These are phyloP conservation scores for Allobates femoralis DNA, from an alignment of 2,797 vertebrate genomes.

Conservation along the genomic window DNA sequence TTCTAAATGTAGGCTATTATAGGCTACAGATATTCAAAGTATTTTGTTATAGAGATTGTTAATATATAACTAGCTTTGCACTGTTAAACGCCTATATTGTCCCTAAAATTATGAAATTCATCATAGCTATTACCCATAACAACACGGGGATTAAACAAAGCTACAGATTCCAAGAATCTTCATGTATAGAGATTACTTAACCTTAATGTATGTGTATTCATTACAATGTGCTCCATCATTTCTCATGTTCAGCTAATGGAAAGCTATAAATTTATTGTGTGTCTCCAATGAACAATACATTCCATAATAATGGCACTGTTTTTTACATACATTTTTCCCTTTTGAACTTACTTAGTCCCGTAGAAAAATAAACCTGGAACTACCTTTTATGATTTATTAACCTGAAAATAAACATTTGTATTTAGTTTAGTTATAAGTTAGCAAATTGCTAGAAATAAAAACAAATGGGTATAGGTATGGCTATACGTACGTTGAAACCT, in stretches of 20 bases:
- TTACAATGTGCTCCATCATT: conserved; percentile 39
- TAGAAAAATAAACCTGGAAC: neutral
- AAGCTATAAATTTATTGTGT: conserved; percentile 29
- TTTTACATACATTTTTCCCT: neutral
- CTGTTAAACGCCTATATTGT: conserved; percentile 29
- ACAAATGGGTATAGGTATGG: neutral
- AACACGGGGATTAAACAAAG: conserved; percentile 47
- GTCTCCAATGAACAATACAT: conserved; percentile 51
- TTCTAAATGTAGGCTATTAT: neutral
- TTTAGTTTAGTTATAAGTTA: neutral
- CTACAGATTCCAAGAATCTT: conserved; percentile 41
- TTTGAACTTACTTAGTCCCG: conserved; percentile 18
- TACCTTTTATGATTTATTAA: neutral
- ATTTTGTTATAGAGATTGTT: conserved; percentile 16
- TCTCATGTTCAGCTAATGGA: conserved; percentile 43
- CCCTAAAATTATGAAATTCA: conserved; percentile 33
- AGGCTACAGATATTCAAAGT: neutral
- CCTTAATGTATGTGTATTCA: conserved; percentile 29
- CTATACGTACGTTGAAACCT: neutral
- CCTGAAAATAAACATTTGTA: neutral
- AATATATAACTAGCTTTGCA: conserved; percentile 26
- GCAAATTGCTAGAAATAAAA: neutral
- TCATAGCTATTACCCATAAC: conserved; percentile 47
- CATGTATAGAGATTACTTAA: conserved; percentile 50
- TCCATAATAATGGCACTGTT: conserved; percentile 30